Conservation (phyloP, 92 coral and sea anemone genomes). For the Parazoanthus darwini region DNA sequence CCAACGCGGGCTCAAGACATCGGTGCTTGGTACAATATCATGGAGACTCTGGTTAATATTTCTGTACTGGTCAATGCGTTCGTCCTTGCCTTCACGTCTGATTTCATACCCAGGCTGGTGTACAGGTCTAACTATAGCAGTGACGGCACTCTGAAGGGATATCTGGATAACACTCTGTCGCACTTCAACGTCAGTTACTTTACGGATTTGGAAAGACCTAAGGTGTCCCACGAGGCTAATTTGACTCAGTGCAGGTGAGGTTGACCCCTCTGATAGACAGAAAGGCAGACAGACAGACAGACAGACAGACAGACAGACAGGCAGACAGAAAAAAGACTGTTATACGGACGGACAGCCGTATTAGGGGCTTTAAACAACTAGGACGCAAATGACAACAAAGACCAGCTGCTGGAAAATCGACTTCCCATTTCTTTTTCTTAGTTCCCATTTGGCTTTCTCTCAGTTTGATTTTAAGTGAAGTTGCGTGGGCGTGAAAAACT, state of each 20-base stretch:
- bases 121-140: conserved; percentile 62
- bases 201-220: background rate
- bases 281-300: no score
- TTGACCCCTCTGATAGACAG: background rate
- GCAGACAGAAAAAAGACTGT: no score
- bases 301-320: no score
- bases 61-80: conserved; percentile 92
- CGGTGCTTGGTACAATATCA: conserved; percentile 91
- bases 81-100: conserved; percentile 93
- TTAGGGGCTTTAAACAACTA: no score
- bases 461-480: no score
- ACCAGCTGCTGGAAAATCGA: no score
- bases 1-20: conserved; percentile 95
- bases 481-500: no score
- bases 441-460: no score
- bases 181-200: conserved; percentile 66
- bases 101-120: conserved; percentile 89
- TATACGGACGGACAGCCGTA: no score
- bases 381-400: no score
- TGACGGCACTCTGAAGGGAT: conserved; percentile 74
- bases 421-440: no score
- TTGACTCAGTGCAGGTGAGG: conserved; percentile 42
- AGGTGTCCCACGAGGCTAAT: background rate
- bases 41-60: conserved; percentile 78
- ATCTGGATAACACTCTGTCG: conserved; percentile 75